Evolutionary conservation across 2,113 vertebrate genomes (phyloP).

Genomic region (crab-eating macaque (Macaca fascicularis)): T2T-MFA8v1.1 NC_088376.1:189979501-189980000

Average conservation of each 20-base stretch:
- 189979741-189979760: background rate
- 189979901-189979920: background rate
- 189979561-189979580: background rate
- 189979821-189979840: background rate
- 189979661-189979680: background rate
- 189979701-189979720: background rate
- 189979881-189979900: background rate
- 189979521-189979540: background rate
- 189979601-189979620: background rate
- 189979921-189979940: background rate
- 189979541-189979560: background rate
- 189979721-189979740: background rate
- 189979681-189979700: background rate
- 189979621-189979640: background rate
- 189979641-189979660: background rate
- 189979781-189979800: background rate
- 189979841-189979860: background rate
- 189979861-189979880: background rate
- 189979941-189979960: background rate
- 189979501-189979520: background rate
- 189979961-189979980: constrained; percentile 11
- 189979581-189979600: background rate
- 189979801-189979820: background rate
- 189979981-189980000: constrained; percentile 4
- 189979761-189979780: background rate